Conservation (phyloP, 23 tunicate species). For the Diplosoma virens region DNA sequence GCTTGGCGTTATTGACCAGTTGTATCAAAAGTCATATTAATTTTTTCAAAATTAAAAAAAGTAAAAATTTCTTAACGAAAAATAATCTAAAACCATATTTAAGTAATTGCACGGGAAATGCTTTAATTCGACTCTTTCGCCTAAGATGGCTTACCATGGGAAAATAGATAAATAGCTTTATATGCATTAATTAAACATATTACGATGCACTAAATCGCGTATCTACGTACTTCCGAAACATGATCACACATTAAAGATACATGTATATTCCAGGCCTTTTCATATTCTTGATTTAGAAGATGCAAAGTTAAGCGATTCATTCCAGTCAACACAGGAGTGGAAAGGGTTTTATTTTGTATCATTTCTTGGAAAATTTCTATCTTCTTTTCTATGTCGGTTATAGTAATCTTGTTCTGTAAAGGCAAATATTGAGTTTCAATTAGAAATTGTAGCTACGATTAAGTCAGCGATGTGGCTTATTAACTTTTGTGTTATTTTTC, state of each 20-base stretch:
- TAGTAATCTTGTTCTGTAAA: not conserved
- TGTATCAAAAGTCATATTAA: no score
- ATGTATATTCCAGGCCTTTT: constrained; percentile 57
- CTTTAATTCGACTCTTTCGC: not conserved
- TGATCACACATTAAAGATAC: constrained; percentile 51
- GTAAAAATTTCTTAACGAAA: not conserved
- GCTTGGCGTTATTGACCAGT: no score
- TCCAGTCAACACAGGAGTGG: not conserved
- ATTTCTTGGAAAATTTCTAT: constrained; percentile 5
- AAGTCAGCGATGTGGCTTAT: no score
- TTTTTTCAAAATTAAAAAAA: no score
- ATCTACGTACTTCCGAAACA: constrained; percentile 49
- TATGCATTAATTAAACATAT: not conserved
- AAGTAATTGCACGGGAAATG: not conserved
- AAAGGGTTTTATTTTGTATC: not conserved
- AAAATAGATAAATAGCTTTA: no score
- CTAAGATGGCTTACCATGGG: no score
- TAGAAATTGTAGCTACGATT: no score
- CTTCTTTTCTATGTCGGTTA: constrained; percentile 20
- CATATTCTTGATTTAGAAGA: not conserved
- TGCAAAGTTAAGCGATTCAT: constrained; percentile 15
- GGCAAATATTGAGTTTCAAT: no score
- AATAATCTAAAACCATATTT: not conserved
- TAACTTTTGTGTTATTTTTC: no score
- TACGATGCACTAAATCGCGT: not conserved